These are phyloP conservation scores for Acleris laterana DNA, from an alignment of 2,888 invertebrate genomes.

Conservation along the genomic window DNA sequence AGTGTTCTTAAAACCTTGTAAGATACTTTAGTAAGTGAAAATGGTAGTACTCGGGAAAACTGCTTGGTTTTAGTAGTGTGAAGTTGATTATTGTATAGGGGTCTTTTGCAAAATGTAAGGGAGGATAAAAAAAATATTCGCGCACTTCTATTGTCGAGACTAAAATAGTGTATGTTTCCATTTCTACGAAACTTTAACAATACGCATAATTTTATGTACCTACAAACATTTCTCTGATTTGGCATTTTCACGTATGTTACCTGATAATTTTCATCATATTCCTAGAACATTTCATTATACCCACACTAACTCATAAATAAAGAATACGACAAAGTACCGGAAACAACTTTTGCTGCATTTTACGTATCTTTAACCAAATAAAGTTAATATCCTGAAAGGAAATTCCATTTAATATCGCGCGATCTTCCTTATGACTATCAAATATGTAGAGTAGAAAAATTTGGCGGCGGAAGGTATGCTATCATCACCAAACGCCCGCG, in stretches of 20 bases:
- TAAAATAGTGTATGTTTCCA: too few species aligned
- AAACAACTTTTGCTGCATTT: background rate
- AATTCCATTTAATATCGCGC: conserved; percentile 31
- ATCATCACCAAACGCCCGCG: conserved; percentile 24
- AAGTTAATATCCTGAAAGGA: conserved; percentile 27
- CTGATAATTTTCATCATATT: too few species aligned
- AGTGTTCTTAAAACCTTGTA: conserved; percentile 60
- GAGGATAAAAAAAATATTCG: too few species aligned
- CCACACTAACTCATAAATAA: too few species aligned
- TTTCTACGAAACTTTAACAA: too few species aligned
- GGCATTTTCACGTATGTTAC: too few species aligned
- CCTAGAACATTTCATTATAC: too few species aligned
- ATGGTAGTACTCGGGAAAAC: conserved; percentile 18
- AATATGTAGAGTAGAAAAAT: conserved; percentile 35
- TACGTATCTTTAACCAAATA: conserved; percentile 23
- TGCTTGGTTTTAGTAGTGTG: background rate
- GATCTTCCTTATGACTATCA: conserved; percentile 32
- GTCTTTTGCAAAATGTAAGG: too few species aligned
- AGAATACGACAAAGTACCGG: too few species aligned
- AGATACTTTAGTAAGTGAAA: conserved; percentile 52
- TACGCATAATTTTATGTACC: too few species aligned
- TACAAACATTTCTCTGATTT: too few species aligned
- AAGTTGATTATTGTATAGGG: background rate
- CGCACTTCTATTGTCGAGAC: too few species aligned
- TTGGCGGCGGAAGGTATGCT: conserved; percentile 34